These are phyloP conservation scores for Microplitis mediator DNA, from an alignment of 1,140 invertebrate species.

Conservation along the genomic window DNA sequence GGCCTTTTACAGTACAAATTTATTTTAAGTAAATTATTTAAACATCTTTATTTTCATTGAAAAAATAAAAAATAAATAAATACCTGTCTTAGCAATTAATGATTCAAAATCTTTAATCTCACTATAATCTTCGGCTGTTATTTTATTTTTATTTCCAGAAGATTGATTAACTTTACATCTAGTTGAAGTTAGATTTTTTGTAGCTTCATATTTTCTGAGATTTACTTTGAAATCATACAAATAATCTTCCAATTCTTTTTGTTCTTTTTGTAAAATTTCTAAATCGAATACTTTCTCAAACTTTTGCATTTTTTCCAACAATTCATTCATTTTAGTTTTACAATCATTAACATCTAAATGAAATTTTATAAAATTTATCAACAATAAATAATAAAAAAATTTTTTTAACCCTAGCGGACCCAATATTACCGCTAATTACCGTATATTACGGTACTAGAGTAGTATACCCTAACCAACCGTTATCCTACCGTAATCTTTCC, in stretches of 20 bases:
- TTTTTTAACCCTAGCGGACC: not conserved
- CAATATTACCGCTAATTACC: too few species aligned
- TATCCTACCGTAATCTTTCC: too few species aligned
- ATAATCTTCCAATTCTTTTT: conserved; percentile 41
- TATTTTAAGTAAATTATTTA: not conserved
- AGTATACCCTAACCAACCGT: too few species aligned
- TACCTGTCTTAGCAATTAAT: conserved; percentile 53
- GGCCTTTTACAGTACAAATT: conserved; percentile 40
- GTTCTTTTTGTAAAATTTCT: conserved; percentile 39
- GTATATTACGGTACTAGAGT: too few species aligned
- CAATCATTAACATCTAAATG: conserved; percentile 46
- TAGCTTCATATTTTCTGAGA: conserved; percentile 44
- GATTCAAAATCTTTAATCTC: conserved; percentile 44
- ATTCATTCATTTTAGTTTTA: conserved; percentile 43
- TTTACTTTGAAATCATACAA: conserved; percentile 39
- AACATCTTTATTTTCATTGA: not conserved
- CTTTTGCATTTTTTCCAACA: conserved; percentile 51
- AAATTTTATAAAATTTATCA: conserved; percentile 18
- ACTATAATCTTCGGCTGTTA: conserved; percentile 24
- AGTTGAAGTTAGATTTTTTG: conserved; percentile 8
- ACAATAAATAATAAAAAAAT: conserved; percentile 6
- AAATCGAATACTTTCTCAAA: conserved; percentile 43
- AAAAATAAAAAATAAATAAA: not conserved
- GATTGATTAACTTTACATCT: conserved; percentile 14
- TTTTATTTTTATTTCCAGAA: conserved; percentile 12